phyloP scores from a whole-genome alignment of 2,888 invertebrate species.

The Apamea sordens region DNA sequence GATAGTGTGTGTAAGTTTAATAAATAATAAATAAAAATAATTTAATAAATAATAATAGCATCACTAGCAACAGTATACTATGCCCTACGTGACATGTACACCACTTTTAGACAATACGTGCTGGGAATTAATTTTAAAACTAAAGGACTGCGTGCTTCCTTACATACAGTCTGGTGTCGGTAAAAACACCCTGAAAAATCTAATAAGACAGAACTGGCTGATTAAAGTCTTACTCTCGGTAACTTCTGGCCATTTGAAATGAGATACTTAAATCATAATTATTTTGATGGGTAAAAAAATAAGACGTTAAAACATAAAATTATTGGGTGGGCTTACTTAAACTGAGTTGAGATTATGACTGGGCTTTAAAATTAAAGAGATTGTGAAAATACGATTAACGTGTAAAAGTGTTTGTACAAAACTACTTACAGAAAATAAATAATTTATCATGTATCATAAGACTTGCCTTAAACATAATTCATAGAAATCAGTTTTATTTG shows the following conservation, averaged over 20 bases:
- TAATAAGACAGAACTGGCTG: background rate
- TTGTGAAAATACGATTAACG: too few relatives aligned
- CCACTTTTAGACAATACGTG: conserved; percentile 49
- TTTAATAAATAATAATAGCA: too few relatives aligned
- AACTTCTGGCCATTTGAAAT: background rate
- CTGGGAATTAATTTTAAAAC: conserved; percentile 59
- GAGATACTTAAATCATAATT: background rate
- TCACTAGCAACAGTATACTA: background rate
- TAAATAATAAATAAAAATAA: too few relatives aligned
- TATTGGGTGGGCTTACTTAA: background rate
- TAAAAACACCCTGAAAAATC: background rate
- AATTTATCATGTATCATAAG: too few relatives aligned
- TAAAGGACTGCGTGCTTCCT: conserved; percentile 26
- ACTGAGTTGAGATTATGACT: too few relatives aligned
- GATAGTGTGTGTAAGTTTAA: too few relatives aligned
- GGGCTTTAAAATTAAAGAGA: too few relatives aligned
- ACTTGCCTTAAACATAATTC: background rate
- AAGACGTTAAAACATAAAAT: background rate
- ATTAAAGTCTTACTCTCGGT: too few relatives aligned
- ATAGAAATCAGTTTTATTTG: background rate
- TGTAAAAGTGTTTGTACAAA: too few relatives aligned
- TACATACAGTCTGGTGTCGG: conserved; percentile 16
- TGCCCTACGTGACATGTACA: conserved; percentile 47
- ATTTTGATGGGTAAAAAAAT: background rate
- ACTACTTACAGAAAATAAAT: too few relatives aligned